Percentiles rank a stretch among this genome's conserved stretches.
phyloP scores from a whole-genome alignment of 2,113 vertebrate species.

The Protobothrops flavoviridis region DNA sequence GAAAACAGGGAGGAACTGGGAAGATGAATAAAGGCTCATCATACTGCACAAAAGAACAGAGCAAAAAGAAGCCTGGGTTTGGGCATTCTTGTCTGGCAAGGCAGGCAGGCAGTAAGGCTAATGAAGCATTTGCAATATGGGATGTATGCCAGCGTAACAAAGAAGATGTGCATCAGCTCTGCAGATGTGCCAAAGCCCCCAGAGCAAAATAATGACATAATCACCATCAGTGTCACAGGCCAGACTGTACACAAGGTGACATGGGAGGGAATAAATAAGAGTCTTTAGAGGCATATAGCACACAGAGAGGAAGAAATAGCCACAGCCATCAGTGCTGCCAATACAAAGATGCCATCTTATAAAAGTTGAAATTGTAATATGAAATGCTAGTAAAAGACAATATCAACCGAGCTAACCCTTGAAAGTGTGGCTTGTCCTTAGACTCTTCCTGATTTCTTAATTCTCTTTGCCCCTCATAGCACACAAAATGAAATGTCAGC shows the following conservation, averaged over 20 bases:
- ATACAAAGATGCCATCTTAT: slow-evolving; percentile 33
- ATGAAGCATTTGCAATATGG: slow-evolving; percentile 84
- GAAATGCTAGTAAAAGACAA: slow-evolving; percentile 60
- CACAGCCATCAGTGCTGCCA: slow-evolving; percentile 53
- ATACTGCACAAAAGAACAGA: slow-evolving; percentile 77
- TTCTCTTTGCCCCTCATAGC: slow-evolving; percentile 50
- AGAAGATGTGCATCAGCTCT: slow-evolving; percentile 85
- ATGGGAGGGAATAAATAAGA: slow-evolving; percentile 78
- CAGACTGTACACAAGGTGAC: slow-evolving; percentile 98
- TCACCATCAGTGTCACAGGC: slow-evolving; percentile 97
- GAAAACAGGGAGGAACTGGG: slow-evolving; percentile 76
- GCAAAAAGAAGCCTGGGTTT: slow-evolving; percentile 80
- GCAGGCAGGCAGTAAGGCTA: slow-evolving; percentile 84
- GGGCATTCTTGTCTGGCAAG: slow-evolving; percentile 86
- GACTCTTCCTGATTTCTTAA: slow-evolving; percentile 51
- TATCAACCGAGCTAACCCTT: slow-evolving; percentile 55
- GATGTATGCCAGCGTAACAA: slow-evolving; percentile 82
- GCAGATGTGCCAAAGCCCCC: slow-evolving; percentile 90
- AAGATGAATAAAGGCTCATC: slow-evolving; percentile 81
- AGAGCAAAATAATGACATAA: slow-evolving; percentile 99
- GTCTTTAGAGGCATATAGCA: slow-evolving; percentile 68
- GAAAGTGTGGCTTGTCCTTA: slow-evolving; percentile 50
- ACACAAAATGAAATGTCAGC: slow-evolving; percentile 63
- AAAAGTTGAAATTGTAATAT: slow-evolving; percentile 37
- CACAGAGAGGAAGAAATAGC: slow-evolving; percentile 66